Percentiles rank a stretch among this genome's conserved stretches.
Conservation (phyloP, 2,888 invertebrate genomes). For the Zonitis immaculata region DNA sequence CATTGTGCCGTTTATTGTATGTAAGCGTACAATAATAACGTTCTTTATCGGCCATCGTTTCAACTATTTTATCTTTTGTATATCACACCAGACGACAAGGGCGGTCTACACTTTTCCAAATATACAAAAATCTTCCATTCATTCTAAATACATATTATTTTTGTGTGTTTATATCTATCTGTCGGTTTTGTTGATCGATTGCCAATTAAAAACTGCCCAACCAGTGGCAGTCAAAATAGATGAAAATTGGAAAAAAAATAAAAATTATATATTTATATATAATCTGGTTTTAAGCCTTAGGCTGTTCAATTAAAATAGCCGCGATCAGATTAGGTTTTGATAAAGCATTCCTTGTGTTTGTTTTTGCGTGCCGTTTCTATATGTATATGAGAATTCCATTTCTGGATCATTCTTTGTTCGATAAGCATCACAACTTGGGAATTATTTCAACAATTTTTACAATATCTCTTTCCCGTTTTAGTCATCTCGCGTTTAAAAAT, state of each 20-base stretch:
- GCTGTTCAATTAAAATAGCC: conserved; percentile 18
- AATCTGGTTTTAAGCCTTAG: not conserved
- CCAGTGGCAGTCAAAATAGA: not conserved
- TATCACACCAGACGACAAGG: conserved; percentile 13
- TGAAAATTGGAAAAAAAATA: not conserved
- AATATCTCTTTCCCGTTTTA: conserved; percentile 28
- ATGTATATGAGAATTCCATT: conserved; percentile 26
- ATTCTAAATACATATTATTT: not conserved
- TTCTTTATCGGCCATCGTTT: conserved; percentile 23
- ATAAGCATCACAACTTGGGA: conserved; percentile 25
- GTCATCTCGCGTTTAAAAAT: conserved; percentile 32
- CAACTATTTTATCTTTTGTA: conserved; percentile 17
- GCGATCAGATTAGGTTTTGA: conserved; percentile 16
- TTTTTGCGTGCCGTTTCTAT: conserved; percentile 22
- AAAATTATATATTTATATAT: not conserved
- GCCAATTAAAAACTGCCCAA: conserved; percentile 1
- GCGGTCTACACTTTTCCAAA: conserved; percentile 3
- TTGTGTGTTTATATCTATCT: not conserved
- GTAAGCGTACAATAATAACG: conserved; percentile 13
- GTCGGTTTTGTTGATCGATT: not conserved
- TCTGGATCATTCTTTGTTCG: conserved; percentile 28
- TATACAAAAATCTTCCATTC: not conserved
- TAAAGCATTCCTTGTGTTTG: conserved; percentile 18
- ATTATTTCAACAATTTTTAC: conserved; percentile 34
- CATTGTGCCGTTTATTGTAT: conserved; percentile 12